phyloP scores from a whole-genome alignment of 2,113 vertebrate species.

The Isichthys henryi region DNA sequence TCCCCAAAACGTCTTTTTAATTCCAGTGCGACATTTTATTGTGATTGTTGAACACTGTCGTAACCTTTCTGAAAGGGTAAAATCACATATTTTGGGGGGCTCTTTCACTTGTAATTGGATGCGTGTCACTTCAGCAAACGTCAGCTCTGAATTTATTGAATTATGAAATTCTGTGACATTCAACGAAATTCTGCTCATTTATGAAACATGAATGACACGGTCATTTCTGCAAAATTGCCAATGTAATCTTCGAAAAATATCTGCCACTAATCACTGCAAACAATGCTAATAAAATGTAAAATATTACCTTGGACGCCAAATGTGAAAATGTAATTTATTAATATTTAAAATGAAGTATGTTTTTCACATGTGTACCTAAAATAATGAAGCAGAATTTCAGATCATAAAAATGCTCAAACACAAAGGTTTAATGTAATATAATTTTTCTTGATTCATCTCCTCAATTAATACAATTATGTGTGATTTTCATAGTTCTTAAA shows the following conservation, averaged over 20 bases:
- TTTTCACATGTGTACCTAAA: neutral
- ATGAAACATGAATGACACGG: neutral
- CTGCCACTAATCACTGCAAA: neutral
- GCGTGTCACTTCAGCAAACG: neutral
- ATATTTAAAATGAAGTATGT: neutral
- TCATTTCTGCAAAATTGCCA: neutral
- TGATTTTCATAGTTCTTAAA: neutral
- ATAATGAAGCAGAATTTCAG: neutral
- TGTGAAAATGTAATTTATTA: neutral
- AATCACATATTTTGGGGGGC: neutral
- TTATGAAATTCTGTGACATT: neutral
- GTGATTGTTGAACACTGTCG: neutral
- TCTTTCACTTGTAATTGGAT: neutral
- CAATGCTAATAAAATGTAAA: neutral
- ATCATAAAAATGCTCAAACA: neutral
- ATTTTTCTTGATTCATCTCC: neutral
- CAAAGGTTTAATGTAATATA: neutral
- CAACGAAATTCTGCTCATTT: neutral
- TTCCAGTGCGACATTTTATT: neutral
- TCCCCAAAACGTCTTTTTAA: neutral
- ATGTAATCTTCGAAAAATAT: neutral
- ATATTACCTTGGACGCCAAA: neutral
- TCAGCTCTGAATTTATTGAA: neutral
- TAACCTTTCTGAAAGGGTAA: neutral
- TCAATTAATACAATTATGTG: neutral